Percentiles rank a stretch among this genome's conserved stretches.
phyloP scores from a whole-genome alignment of 2,113 vertebrate genomes.

The Lepidothrix coronata region DNA sequence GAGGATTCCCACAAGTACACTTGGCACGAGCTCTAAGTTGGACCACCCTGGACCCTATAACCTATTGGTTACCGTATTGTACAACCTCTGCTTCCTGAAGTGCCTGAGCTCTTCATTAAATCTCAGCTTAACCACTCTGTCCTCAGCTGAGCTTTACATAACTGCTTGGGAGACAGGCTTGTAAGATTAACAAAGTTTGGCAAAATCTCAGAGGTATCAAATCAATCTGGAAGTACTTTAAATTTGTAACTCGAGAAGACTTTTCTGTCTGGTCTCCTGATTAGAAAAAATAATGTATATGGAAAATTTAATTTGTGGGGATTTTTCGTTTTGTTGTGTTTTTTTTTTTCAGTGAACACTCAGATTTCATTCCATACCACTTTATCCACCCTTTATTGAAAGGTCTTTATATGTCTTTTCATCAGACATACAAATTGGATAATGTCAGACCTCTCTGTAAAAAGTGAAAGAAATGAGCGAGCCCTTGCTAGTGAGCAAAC shows the following conservation, averaged over 20 bases:
- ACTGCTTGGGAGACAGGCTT: background rate
- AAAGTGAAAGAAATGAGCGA: background rate
- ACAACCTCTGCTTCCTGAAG: background rate
- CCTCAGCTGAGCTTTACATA: background rate
- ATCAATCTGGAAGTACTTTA: background rate
- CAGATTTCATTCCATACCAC: background rate
- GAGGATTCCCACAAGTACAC: background rate
- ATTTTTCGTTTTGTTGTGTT: background rate
- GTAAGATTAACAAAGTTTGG: background rate
- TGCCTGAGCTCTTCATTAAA: background rate
- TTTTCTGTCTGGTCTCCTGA: background rate
- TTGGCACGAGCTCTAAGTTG: background rate
- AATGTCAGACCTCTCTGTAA: background rate
- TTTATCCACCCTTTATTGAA: background rate
- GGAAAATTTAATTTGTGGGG: background rate
- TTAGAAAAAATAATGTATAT: background rate
- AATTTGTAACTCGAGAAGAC: background rate
- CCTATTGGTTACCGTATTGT: background rate
- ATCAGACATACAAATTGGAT: constrained; percentile 1
- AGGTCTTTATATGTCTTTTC: background rate
- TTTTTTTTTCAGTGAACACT: background rate
- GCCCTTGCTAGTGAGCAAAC: background rate
- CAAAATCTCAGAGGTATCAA: background rate
- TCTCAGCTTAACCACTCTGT: background rate
- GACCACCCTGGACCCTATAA: background rate